Base-by-base conservation (phyloP, 2,113 vertebrate species). In the Hiodon alosoides region DNA sequence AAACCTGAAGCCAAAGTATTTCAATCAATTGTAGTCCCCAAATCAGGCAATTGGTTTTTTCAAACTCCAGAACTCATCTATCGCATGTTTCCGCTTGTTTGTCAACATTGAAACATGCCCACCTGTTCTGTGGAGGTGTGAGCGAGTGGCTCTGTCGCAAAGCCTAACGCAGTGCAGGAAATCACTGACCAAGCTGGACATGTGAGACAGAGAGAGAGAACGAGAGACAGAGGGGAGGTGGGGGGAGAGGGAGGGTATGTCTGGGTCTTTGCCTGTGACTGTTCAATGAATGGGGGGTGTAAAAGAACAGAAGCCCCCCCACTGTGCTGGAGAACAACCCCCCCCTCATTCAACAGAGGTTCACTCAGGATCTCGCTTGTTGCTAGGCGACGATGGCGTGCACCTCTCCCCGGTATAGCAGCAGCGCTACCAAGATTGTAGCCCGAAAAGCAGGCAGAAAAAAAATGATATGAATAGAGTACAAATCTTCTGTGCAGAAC, bases 341-440 rank as follows among this genome's bases (percentile, higher is more conserved):
- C 47, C 50, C 68, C 58, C 50, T 67, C 65, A 68, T 16, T 72
- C 57, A 61, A 60, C 11, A 57, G 48, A 72, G 46, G 5, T 14
- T 65, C 52, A 16, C 48, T 61, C 1, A 57, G 70, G 50, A 70
- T 7, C 48, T 62, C 48, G 14, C 46, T 46, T 57, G 77, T 78
- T 78, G 72, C 72, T 71, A 70, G 59, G 77, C 67, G 52, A 74
- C 67, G 46, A 31, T 46, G 60, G 52, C 9, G 2, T 17, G 57
- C 72, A 57, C 31, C 31, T 78, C 72, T 66, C 46, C 13, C 58
- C n/a, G 11, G 13, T 51, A n/a, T n/a, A 31, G 67, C 51, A n/a
- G 57, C 11, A 48, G 11, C 9, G 31, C 55, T 14, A 55, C 55
- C 69, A 64, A 47, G 54, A 10, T 31, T 65, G 46, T 65, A 16